Percentiles rank a stretch among this genome's conserved stretches.
Conservation (phyloP, 2,888 invertebrate genomes). For the Proisotoma minuta region DNA sequence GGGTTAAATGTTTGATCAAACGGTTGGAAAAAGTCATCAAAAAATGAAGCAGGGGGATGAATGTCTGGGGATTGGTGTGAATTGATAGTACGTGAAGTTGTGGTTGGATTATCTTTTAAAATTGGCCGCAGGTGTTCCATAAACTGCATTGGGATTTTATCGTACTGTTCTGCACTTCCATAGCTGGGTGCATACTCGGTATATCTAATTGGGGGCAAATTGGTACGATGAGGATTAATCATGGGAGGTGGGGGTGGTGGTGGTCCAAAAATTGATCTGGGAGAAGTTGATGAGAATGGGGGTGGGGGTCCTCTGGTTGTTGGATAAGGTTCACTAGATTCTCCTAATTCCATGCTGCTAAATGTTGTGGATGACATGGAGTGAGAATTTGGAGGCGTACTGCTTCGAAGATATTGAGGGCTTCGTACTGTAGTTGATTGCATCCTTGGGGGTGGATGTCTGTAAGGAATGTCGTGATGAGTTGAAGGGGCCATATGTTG, state of each 20-base stretch:
- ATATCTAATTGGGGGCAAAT: not conserved
- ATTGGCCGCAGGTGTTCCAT: slow-evolving; percentile 39
- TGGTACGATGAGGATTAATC: slow-evolving; percentile 12
- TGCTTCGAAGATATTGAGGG: not conserved
- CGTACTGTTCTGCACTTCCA: slow-evolving; percentile 35
- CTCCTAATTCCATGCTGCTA: not conserved
- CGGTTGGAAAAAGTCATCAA: slow-evolving; percentile 46
- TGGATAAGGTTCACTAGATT: slow-evolving; percentile 7
- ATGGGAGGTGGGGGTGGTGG: not conserved
- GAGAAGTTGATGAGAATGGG: not conserved
- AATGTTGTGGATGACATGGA: not conserved
- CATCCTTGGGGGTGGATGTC: not conserved
- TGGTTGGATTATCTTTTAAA: slow-evolving; percentile 20
- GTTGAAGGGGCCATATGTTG: not conserved
- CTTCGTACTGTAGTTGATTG: not conserved
- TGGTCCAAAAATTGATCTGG: slow-evolving; percentile 1
- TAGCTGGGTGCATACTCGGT: not conserved
- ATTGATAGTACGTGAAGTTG: slow-evolving; percentile 12
- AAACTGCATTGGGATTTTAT: slow-evolving; percentile 44
- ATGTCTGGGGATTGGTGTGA: slow-evolving; percentile 41
- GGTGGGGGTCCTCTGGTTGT: not conserved
- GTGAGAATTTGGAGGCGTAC: not conserved
- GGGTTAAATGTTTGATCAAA: slow-evolving; percentile 33
- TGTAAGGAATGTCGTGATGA: not conserved
- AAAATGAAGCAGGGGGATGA: slow-evolving; percentile 42